Base-by-base conservation (phyloP, 35 echinoderm and acorn worm genomes). In the Heliocidaris tuberculata region DNA sequence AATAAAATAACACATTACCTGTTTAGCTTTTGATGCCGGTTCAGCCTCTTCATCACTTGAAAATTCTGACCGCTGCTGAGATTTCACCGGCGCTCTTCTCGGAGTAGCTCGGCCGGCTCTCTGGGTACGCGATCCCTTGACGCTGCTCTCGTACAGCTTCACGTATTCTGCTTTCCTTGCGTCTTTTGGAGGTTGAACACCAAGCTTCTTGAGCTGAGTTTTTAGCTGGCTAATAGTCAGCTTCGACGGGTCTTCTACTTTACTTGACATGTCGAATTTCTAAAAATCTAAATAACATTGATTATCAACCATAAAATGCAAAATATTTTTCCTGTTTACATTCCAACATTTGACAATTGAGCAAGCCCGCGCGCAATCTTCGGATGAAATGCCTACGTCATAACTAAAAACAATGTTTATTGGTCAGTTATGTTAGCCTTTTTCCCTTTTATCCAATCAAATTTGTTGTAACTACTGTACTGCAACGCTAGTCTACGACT, bases 121-220 rank as follows among this genome's bases (percentile, higher is more conserved):
- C 91, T 93, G 91, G 91, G 31, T 59, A 48, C 91, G 91, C 29
- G 91, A 93, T 13, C 13, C 91, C 48, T 59, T 24, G 48, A 59
- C 50, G 19, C 16, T 59, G 90, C 93, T 54, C 50, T 93, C 93
- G 85, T 95, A 96, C 48, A 96, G 92, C 29, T 89, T 48, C 6
- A 96, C 96, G n/a, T 96, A 96, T 21, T 93, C 94, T 31, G 59
- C 30, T 95, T 96, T 96, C 92, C 71, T 95, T 49, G 52, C 94
- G 1, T 95, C 32, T 54, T 32, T 61, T 50, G 96, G 94, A 65
- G 94, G 48, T 16, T 90, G 16, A 27, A 96, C 85, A 3, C 94
- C 90, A 16, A 85, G 88, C 32, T 85, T 95, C 32, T 32, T 86
- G 7, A 96, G 85, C 47, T 93, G 61, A 52, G 47, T 29, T 78